A percentile compares a stretch with the other conserved stretches of the same genome.
Conservation (phyloP, 1,140 invertebrate genomes). For the Archegozetes longisetosus region DNA sequence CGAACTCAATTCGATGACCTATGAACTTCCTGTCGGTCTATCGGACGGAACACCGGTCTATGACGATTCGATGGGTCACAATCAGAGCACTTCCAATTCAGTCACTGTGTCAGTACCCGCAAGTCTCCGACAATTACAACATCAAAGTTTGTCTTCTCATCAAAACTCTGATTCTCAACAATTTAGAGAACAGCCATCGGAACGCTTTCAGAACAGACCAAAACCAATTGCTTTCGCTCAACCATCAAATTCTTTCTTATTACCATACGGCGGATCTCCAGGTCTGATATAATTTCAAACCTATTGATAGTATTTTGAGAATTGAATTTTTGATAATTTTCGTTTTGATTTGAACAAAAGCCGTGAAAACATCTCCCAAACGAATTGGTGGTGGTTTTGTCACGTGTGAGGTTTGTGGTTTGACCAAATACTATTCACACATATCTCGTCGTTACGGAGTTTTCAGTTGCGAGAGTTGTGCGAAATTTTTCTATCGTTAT, state of each 20-base stretch:
- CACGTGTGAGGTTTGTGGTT: conserved; percentile 15
- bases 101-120: background rate
- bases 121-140: background rate
- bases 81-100: background rate
- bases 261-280: background rate
- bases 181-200: background rate
- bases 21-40: background rate
- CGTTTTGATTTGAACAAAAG: background rate
- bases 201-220: background rate
- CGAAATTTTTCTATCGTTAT: conserved; percentile 19
- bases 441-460: conserved; percentile 16
- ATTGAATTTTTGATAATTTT: background rate
- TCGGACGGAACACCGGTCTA: background rate
- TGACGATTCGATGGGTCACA: background rate
- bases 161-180: too few relatives aligned
- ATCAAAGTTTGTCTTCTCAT: background rate
- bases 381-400: conserved; percentile 9
- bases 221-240: background rate
- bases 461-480: conserved; percentile 15
- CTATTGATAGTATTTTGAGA: background rate
- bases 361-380: background rate
- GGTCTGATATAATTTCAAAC: background rate
- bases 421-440: conserved; percentile 16
- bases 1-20: background rate
- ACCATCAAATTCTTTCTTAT: background rate